Conservation (phyloP, 2,888 invertebrate genomes). For the Deroplatys truncata region DNA sequence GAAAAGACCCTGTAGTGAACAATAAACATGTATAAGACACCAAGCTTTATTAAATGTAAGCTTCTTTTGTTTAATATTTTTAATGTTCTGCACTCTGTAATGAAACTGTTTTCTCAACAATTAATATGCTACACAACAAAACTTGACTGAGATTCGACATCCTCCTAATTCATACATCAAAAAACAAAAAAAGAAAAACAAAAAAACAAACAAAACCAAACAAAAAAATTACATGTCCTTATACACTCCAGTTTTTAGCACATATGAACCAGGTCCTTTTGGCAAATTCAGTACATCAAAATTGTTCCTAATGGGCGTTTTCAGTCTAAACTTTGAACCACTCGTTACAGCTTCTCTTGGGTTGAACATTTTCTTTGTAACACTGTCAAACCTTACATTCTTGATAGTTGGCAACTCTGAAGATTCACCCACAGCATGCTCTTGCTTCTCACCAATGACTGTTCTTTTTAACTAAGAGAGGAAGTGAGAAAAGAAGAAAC, state of each 20-base stretch:
- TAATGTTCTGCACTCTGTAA: neutral
- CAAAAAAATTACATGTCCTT: neutral
- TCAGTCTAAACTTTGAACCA: neutral
- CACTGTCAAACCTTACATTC: constrained; percentile 13
- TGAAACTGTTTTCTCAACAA: too few relatives aligned
- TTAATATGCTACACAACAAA: neutral
- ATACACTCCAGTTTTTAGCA: neutral
- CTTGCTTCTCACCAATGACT: neutral
- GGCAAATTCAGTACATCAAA: neutral
- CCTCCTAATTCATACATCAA: neutral
- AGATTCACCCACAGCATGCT: too few relatives aligned
- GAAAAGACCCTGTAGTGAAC: too few relatives aligned
- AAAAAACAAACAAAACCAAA: too few relatives aligned
- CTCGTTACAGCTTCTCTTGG: constrained; percentile 4
- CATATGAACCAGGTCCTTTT: neutral
- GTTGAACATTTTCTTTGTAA: constrained; percentile 4
- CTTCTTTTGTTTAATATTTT: too few relatives aligned
- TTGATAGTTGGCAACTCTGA: neutral
- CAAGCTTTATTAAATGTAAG: too few relatives aligned
- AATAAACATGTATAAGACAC: too few relatives aligned
- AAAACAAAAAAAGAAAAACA: too few relatives aligned
- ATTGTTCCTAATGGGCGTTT: neutral
- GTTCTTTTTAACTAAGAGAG: neutral
- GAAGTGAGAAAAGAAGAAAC: neutral
- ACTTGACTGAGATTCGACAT: too few relatives aligned